Conservation (phyloP, 2,113 vertebrate species). For the Cyphotilapia sp. region DNA sequence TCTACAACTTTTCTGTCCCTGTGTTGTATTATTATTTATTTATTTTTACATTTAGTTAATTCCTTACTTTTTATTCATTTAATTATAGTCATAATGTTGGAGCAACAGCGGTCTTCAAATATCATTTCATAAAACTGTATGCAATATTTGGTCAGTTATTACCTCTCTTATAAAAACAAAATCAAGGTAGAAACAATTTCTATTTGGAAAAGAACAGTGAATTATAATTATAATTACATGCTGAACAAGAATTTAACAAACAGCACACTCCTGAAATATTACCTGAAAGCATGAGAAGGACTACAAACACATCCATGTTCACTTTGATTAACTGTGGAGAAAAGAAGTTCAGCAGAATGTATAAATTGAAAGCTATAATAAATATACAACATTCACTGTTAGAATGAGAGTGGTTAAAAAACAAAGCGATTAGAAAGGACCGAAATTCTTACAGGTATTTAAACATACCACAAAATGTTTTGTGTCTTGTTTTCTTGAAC, state of each 20-base stretch:
- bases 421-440: neutral
- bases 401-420: neutral
- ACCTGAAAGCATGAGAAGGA: neutral
- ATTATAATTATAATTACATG: neutral
- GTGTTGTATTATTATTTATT: neutral
- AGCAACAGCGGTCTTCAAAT: neutral
- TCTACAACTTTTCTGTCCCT: neutral
- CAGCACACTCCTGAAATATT: neutral
- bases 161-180: neutral
- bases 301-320: neutral
- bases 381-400: neutral
- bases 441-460: neutral
- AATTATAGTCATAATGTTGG: neutral
- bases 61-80: neutral
- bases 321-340: neutral
- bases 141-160: neutral
- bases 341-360: neutral
- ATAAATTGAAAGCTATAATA: neutral
- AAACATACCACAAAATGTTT: neutral
- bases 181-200: neutral
- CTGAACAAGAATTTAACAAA: neutral
- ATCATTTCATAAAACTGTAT: neutral
- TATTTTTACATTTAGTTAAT: neutral
- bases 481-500: neutral
- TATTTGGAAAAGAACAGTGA: neutral